Evolutionary conservation across 1,140 invertebrate species (phyloP), one percentile per base, ranked within the genome.

Genomic region (Telenomus remus): DNA sequence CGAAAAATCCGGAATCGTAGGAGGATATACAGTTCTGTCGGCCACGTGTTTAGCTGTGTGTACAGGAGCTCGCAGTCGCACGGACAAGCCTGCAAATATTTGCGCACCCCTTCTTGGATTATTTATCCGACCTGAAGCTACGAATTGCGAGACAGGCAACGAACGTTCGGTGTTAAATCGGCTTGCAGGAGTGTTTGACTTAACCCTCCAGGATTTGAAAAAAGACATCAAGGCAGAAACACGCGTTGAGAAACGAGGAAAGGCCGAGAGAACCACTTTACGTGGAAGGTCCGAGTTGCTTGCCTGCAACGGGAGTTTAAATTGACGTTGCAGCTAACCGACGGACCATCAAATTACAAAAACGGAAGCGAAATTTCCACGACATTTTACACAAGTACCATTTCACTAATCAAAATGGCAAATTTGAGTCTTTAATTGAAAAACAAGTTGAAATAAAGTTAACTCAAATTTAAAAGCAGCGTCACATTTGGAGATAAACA

Each of bases 131-230:
- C 72, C 64, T 59, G 64, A 15, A 53, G 72, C 59, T 34, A 69
- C 64, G 72, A 64, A 75, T 64, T 64, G 64, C 59, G 59, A 63
- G 64, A 75, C 53, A 68, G 64, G 53, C 64, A 69, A 69, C 72
- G 64, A 74, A 48, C 64, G 42, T 69, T 75, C 61, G 72, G 64
- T 54, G 65, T 76, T 69, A 76, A 76, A 76, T 76, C 72, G 69
- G 72, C 72, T 69, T 68, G 47, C 53, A 43, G 57, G 47, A 68
- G 51, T 68, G 57, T 74, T 68, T 69, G 60, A 37, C 53, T 76
- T 76, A 76, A 55, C 72, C 65, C 51, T 68, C 53, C 42, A 47
- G 59, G 53, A 59, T 69, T 44, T 55, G 34, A 63, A 76, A 46
- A 65, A 60, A 68, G 60, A 70, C 43, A 15, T 60, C 48, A 46